Base-by-base conservation (phyloP, 2,113 vertebrate genomes). In the Herpailurus yagouaroundi region DNA sequence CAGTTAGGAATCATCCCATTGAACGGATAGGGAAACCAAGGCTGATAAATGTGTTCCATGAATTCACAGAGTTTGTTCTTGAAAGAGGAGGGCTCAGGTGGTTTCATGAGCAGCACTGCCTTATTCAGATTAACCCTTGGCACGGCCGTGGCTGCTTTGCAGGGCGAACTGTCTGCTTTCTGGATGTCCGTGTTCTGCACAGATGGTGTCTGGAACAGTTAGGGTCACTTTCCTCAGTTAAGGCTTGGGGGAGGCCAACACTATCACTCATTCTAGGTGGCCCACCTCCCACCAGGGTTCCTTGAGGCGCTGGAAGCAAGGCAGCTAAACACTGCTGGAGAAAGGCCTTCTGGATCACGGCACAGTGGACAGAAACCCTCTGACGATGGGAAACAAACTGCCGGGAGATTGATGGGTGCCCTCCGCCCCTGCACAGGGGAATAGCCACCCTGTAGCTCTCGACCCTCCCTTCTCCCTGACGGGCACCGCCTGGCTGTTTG, bases 251-350 rank as follows among this genome's bases (percentile, higher is more conserved):
- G 31, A 66, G 23, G 57, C 57, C 48, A 69, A 18, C 0, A 1
- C 38, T 48, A 83, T 96, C 74, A 64, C 27, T 96, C 96, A 94
- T 29, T 68, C 69, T 38, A 77, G 57, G 80, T 69, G 71, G 41
- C 71, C 38, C 38, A 55, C 80, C 89, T 94, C 94, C 90, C 82
- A 84, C 64, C 96, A 95, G 81, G 88, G 74, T 48, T 94, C 82
- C 92, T 95, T 0, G 3, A 95, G 83, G 83, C 68, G 45, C 69
- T 55, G 84, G 86, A 93, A 82, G 69, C 79, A 66, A 87, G 95
- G 69, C 68, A 84, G 55, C 81, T 74, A 29, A 60, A 69, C 1
- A 7, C 2, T 71, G 81, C 76, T 69, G 68, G 90, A 71, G 81
- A 90, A 74, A 97, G 76, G 38, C 69, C 0, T 0, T 64, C 41